A percentile compares a stretch with the other conserved stretches of the same genome.
phyloP scores from a whole-genome alignment of 2,888 invertebrate species.

The Sisyra nigra region DNA sequence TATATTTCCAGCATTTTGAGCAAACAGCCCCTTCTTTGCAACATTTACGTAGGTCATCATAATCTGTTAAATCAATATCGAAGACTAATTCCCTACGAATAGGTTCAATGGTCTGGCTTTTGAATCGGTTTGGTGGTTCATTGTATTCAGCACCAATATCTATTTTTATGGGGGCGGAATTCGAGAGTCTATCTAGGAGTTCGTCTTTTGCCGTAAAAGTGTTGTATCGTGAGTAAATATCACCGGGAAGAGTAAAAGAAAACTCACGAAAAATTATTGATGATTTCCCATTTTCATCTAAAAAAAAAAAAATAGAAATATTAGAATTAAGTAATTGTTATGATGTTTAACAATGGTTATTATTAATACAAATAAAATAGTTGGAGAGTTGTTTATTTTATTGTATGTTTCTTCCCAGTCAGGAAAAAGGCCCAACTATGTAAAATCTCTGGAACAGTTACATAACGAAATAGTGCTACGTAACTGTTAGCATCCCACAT shows the following conservation, averaged over 20 bases:
- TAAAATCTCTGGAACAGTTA: too few species aligned
- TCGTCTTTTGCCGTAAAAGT: neutral
- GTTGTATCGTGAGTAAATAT: slow-evolving; percentile 1
- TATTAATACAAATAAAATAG: too few species aligned
- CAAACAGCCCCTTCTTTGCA: slow-evolving; percentile 86
- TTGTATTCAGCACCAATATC: slow-evolving; percentile 90
- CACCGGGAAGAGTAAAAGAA: neutral
- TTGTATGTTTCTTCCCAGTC: too few species aligned
- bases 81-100: slow-evolving; percentile 80
- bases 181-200: neutral
- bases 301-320: neutral
- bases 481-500: too few species aligned
- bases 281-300: neutral
- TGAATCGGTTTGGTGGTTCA: slow-evolving; percentile 28
- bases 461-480: too few species aligned
- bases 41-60: slow-evolving; percentile 89
- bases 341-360: too few species aligned
- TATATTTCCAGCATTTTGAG: slow-evolving; percentile 91
- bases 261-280: neutral
- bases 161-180: slow-evolving; percentile 67
- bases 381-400: too few species aligned
- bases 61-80: slow-evolving; percentile 99
- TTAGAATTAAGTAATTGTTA: neutral
- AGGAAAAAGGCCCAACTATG: too few species aligned
- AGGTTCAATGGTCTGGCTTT: slow-evolving; percentile 25